Percentiles rank a stretch among this genome's conserved stretches.
Evolutionary conservation across 1,140 invertebrate species (phyloP).

Genomic region (Drosophila orena): DNA sequence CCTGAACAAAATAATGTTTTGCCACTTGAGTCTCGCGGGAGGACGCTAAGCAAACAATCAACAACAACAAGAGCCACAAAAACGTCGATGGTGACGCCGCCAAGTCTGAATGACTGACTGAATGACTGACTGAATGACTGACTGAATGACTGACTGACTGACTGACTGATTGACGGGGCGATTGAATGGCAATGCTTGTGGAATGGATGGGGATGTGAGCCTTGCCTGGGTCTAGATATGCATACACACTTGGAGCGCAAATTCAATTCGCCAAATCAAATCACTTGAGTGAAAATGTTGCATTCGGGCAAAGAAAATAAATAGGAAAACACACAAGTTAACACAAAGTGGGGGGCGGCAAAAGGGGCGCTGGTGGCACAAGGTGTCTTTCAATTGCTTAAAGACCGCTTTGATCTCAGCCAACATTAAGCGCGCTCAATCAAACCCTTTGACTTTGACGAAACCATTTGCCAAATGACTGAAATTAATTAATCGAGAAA

Average conservation of each 20-base stretch:
- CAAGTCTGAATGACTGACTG: conserved; percentile 55
- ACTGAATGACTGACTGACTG: conserved; percentile 55
- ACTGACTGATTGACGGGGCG: conserved; percentile 42
- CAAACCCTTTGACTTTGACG: conserved; percentile 69
- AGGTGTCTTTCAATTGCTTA: conserved; percentile 57
- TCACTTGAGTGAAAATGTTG: conserved; percentile 78
- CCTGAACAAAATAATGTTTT: conserved; percentile 81
- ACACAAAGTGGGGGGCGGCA: background rate
- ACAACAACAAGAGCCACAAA: conserved; percentile 40
- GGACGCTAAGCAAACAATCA: conserved; percentile 78
- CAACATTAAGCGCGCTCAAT: conserved; percentile 77
- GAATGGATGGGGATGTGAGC: conserved; percentile 3
- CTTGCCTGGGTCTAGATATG: conserved; percentile 57
- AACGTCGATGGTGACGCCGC: conserved; percentile 38
- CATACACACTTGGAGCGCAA: conserved; percentile 73
- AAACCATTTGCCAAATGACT: conserved; percentile 77
- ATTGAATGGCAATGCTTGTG: conserved; percentile 24
- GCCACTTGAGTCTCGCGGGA: conserved; percentile 79
- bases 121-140: conserved; percentile 55
- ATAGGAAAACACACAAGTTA: conserved; percentile 57
- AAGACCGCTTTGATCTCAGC: conserved; percentile 69
- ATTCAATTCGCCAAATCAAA: conserved; percentile 82
- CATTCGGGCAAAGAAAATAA: conserved; percentile 51
- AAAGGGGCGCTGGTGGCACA: conserved; percentile 12
- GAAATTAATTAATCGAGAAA: conserved; percentile 79